These are phyloP conservation scores for Neodiprion lecontei DNA, from an alignment of 1,140 invertebrate genomes.

Conservation along the genomic window DNA sequence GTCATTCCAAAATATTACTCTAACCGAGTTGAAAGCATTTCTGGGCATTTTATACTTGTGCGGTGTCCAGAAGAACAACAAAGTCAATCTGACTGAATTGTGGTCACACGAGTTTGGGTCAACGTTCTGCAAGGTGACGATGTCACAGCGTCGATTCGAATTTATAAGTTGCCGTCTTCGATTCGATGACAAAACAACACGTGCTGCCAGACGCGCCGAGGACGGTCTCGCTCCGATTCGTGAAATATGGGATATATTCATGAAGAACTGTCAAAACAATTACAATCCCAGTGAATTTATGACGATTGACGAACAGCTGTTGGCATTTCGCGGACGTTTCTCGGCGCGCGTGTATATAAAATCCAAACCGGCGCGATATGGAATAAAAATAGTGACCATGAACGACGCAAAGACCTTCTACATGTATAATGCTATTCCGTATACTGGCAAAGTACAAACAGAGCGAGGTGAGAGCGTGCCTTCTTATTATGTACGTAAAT, in stretches of 20 bases:
- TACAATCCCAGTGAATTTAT: slow-evolving; percentile 39
- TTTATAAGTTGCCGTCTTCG: slow-evolving; percentile 22
- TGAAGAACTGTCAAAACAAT: slow-evolving; percentile 44
- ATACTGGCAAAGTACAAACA: slow-evolving; percentile 33
- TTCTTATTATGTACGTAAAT: slow-evolving; percentile 25
- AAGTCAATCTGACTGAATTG: background rate
- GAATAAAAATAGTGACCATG: slow-evolving; percentile 48
- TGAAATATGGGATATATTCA: slow-evolving; percentile 48
- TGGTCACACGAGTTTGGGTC: background rate
- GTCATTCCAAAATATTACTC: background rate
- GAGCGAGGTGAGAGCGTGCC: slow-evolving; percentile 17
- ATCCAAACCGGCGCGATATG: slow-evolving; percentile 44
- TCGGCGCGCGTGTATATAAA: slow-evolving; percentile 54
- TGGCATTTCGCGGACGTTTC: slow-evolving; percentile 52
- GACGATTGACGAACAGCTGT: slow-evolving; percentile 54
- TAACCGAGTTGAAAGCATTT: slow-evolving; percentile 20
- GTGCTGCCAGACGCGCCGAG: slow-evolving; percentile 35
- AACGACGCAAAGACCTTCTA: slow-evolving; percentile 36
- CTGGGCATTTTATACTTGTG: slow-evolving; percentile 21
- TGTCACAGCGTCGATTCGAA: slow-evolving; percentile 12
- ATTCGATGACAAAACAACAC: slow-evolving; percentile 38
- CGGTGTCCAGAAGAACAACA: slow-evolving; percentile 20
- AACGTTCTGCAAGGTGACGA: background rate
- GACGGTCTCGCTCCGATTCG: slow-evolving; percentile 48
- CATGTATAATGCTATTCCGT: slow-evolving; percentile 40